Evolutionary conservation across 2,113 vertebrate genomes (phyloP), one percentile per base, ranked within the genome.

Genomic region (Rissa tridactyla): DNA sequence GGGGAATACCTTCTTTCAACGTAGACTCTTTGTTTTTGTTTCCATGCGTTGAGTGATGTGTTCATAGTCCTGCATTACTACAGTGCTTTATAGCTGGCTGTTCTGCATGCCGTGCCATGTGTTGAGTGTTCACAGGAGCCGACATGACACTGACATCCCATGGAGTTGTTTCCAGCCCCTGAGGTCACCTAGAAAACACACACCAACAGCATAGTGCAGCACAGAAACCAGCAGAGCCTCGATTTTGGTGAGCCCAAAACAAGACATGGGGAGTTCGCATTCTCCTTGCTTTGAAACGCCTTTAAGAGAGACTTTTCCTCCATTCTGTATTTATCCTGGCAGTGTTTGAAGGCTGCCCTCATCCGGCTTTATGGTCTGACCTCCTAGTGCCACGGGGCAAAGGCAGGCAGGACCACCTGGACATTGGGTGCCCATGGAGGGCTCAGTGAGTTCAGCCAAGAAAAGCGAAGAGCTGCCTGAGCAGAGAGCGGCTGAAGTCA

Each of bases 41-140:
- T 32, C 73, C 32, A 5, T 11, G 36, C 1, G 1, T 30, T 52
- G 25, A 29, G 25, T 17, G 25, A 52, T 26, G 46, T 44, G 46
- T 44, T 70, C 46, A 17, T 21, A 26, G 36, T 52, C 38, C 30
- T 60, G 32, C 54, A 36, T 60, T 47, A 46, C 58, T 26, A 27
- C 32, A 22, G 42, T 6, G 29, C 42, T 57, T 61, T 9, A 13
- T 15, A 69, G 46, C 30, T 3, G 1, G 32, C 55, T 61, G 32
- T 30, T 52, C 46, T 14, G 27, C 1, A 0, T 26, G 36, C 15
- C 1, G 1, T 10, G 36, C 19, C 1, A 1, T 10, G 44, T 44
- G 72, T 60, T 36, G 32, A 10, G 51, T 30, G 5, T 52, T 44
- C 64, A 44, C 32, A 36, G 36, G 46, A 23, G 32, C 36, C 3